These are phyloP conservation scores for Platerodrilus igneus DNA, from an alignment of 2,888 invertebrate species.

Conservation along the genomic window DNA sequence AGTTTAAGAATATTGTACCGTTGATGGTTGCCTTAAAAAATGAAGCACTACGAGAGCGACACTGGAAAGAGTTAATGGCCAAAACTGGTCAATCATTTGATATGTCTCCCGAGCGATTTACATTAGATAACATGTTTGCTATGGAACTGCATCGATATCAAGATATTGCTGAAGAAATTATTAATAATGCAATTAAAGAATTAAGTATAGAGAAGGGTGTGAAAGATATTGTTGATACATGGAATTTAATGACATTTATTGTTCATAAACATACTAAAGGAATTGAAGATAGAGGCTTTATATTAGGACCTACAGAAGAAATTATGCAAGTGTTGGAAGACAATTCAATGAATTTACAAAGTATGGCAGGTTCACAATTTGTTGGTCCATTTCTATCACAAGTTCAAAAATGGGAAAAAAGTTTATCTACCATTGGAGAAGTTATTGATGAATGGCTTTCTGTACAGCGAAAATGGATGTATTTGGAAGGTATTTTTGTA, in stretches of 20 bases:
- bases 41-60: conserved; percentile 83
- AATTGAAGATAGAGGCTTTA: conserved; percentile 72
- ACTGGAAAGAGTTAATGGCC: conserved; percentile 85
- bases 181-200: conserved; percentile 85
- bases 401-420: conserved; percentile 84
- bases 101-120: conserved; percentile 85
- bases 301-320: conserved; percentile 80
- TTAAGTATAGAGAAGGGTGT: conserved; percentile 86
- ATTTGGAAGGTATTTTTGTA: conserved; percentile 87
- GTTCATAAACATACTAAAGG: conserved; percentile 66
- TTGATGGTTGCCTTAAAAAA: conserved; percentile 88
- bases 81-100: conserved; percentile 82
- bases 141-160: conserved; percentile 87
- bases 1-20: conserved; percentile 82
- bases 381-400: conserved; percentile 80
- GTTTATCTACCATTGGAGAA: conserved; percentile 73
- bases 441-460: conserved; percentile 84
- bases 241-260: conserved; percentile 62
- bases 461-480: conserved; percentile 86
- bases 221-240: conserved; percentile 73
- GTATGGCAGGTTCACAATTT: conserved; percentile 87
- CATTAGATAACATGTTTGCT: conserved; percentile 85
- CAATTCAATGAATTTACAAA: conserved; percentile 84
- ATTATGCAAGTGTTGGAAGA: conserved; percentile 79
- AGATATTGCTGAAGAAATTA: conserved; percentile 80